A percentile compares a stretch with the other conserved stretches of the same genome.
phyloP scores from a whole-genome alignment of 1,140 invertebrate species.

The Sweltsa coloradensis region DNA sequence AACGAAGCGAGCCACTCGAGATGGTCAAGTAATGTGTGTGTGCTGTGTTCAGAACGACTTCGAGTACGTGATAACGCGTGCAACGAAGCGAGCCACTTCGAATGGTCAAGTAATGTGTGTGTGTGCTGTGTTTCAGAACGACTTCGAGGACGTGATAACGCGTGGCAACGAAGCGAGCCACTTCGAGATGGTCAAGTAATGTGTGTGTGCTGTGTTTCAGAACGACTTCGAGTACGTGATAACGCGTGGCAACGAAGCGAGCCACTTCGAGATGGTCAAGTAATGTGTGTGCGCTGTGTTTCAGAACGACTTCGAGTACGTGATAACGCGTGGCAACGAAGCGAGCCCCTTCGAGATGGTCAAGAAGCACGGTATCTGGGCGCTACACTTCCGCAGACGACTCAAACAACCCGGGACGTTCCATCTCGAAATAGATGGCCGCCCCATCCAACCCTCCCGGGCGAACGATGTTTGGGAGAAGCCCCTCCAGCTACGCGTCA shows the following conservation, averaged over 20 bases:
- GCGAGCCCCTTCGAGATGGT: constrained; percentile 48
- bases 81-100: not conserved
- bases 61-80: not conserved
- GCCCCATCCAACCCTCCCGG: constrained; percentile 20
- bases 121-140: constrained; percentile 29
- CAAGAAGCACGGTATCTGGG: constrained; percentile 47
- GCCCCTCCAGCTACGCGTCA: constrained; percentile 36
- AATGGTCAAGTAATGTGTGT: not conserved
- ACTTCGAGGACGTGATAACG: constrained; percentile 49
- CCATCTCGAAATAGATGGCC: constrained; percentile 41
- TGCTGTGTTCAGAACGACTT: not conserved
- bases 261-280: constrained; percentile 50
- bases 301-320: constrained; percentile 47
- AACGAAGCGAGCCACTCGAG: constrained; percentile 51
- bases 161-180: constrained; percentile 48
- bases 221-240: constrained; percentile 52
- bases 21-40: constrained; percentile 46
- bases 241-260: constrained; percentile 45
- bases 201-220: constrained; percentile 31
- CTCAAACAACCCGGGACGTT: constrained; percentile 40
- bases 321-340: constrained; percentile 50
- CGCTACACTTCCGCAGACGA: constrained; percentile 44
- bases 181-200: constrained; percentile 48
- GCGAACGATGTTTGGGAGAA: constrained; percentile 32
- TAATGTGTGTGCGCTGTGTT: constrained; percentile 31